Conservation (phyloP, 2,888 invertebrate species). For the Xylophagus ater region DNA sequence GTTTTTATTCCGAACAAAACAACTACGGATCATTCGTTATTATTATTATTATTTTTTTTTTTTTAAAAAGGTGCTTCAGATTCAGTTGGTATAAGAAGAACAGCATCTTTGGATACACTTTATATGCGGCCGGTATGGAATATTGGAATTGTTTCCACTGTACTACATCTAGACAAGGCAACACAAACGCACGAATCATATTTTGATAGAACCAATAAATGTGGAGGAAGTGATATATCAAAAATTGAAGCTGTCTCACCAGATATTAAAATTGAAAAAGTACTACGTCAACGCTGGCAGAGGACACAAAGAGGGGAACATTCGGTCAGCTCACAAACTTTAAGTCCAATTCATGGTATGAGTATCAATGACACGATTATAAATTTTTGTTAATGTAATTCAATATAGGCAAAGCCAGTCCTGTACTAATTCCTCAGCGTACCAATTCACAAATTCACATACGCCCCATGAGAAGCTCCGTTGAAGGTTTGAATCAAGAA, state of each 20-base stretch:
- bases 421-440: constrained; percentile 46
- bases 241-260: constrained; percentile 10
- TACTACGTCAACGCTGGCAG: constrained; percentile 46
- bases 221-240: constrained; percentile 3
- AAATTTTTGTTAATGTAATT: neutral
- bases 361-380: neutral
- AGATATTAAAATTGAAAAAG: constrained; percentile 50
- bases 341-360: constrained; percentile 19
- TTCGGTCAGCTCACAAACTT: constrained; percentile 21
- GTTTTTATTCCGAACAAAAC: too few species aligned
- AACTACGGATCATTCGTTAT: neutral
- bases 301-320: constrained; percentile 43
- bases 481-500: constrained; percentile 79
- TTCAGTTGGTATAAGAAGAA: constrained; percentile 44
- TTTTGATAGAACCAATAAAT: constrained; percentile 14
- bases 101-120: constrained; percentile 67
- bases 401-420: constrained; percentile 41
- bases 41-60: neutral
- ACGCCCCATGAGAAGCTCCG: constrained; percentile 68
- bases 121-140: constrained; percentile 67
- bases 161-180: constrained; percentile 63
- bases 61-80: neutral
- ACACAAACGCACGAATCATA: constrained; percentile 52
- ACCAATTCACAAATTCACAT: constrained; percentile 40
- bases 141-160: constrained; percentile 42